Percentiles rank a stretch among this genome's conserved stretches.
phyloP scores from a whole-genome alignment of 2,888 invertebrate genomes.

The Rhagonycha fulva region DNA sequence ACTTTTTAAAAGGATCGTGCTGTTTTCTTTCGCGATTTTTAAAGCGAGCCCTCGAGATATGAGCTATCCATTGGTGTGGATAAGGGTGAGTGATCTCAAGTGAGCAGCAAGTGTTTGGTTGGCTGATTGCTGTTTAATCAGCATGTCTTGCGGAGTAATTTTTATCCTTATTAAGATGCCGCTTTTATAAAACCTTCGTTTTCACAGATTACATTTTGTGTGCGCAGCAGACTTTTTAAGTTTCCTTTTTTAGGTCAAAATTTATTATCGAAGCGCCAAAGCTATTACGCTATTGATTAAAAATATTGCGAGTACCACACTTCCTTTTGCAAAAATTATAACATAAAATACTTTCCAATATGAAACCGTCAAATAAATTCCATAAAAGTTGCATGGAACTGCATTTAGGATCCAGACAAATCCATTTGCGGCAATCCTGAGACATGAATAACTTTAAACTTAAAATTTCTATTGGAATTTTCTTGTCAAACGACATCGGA shows the following conservation, averaged over 20 bases:
- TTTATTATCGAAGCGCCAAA: constrained; percentile 16
- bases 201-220: constrained; percentile 45
- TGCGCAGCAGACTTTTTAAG: constrained; percentile 34
- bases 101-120: constrained; percentile 46
- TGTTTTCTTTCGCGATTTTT: constrained; percentile 50
- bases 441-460: neutral
- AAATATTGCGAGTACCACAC: neutral
- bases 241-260: constrained; percentile 27
- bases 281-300: neutral
- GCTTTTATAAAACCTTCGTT: constrained; percentile 35
- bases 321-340: neutral
- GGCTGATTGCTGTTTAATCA: constrained; percentile 54
- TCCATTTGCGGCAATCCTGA: neutral
- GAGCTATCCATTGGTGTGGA: constrained; percentile 46
- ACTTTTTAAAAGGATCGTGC: constrained; percentile 49
- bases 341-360: neutral
- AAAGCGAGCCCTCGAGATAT: constrained; percentile 50
- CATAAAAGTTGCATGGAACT: neutral
- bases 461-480: neutral
- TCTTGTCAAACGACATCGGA: neutral
- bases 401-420: neutral
- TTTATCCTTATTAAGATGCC: constrained; percentile 52
- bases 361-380: neutral
- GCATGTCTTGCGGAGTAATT: constrained; percentile 52
- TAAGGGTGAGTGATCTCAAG: constrained; percentile 37